phyloP scores from a whole-genome alignment of 2,797 vertebrate genomes.

The Sternarchorhynchus goeldii region DNA sequence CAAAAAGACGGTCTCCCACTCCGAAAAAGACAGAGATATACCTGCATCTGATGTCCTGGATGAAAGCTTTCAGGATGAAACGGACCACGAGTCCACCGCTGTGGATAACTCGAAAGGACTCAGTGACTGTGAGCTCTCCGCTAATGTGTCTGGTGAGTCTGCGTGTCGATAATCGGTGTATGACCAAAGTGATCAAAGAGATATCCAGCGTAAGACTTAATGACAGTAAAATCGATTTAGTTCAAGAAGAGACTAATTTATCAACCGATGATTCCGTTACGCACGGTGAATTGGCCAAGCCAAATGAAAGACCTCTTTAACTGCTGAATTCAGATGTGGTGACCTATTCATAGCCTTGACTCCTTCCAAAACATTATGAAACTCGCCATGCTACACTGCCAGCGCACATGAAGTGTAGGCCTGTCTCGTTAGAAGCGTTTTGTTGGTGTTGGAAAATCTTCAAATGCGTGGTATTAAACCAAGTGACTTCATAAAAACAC shows the following conservation, averaged over 20 bases:
- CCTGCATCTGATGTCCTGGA: conserved; percentile 60
- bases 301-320: neutral
- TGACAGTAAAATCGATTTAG: too few species aligned
- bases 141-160: conserved; percentile 82
- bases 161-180: too few species aligned
- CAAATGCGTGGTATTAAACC: neutral
- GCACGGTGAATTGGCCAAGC: too few species aligned
- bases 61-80: conserved; percentile 77
- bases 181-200: too few species aligned
- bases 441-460: neutral
- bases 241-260: too few species aligned
- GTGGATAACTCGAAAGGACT: conserved; percentile 77
- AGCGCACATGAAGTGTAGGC: neutral
- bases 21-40: conserved; percentile 69
- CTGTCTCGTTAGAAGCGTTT: too few species aligned
- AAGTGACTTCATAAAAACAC: neutral
- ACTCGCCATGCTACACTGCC: neutral
- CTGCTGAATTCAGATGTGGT: neutral
- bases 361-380: too few species aligned
- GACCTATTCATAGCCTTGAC: too few species aligned
- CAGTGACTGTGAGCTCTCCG: conserved; percentile 86
- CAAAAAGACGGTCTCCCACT: conserved; percentile 62
- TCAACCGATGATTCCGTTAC: too few species aligned
- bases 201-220: too few species aligned
- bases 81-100: conserved; percentile 76